A percentile compares a stretch with the other conserved stretches of the same genome.
phyloP scores from a whole-genome alignment of 92 coral and sea anemone genomes.

The Siderastrea radians region DNA sequence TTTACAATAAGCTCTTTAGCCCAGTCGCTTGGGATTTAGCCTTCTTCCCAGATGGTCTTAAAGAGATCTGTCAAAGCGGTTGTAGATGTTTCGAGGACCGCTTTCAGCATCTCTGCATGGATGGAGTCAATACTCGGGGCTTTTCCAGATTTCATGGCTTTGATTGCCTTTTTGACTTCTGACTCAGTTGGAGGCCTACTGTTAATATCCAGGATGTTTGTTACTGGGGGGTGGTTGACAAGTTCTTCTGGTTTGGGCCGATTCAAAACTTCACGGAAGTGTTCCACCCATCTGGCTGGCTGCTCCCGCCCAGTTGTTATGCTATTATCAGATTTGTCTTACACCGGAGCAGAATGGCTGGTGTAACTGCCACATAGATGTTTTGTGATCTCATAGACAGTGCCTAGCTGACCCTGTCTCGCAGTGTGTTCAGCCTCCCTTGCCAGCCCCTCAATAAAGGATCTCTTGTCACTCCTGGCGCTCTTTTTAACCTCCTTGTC shows the following conservation, averaged over 20 bases:
- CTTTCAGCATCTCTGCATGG: neutral
- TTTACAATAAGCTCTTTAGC: no score
- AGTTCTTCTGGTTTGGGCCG: neutral
- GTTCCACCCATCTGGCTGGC: constrained; percentile 23
- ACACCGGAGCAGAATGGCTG: constrained; percentile 15
- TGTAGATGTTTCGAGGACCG: constrained; percentile 23
- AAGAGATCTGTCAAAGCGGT: no score
- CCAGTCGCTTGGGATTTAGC: no score
- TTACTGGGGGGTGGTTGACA: neutral
- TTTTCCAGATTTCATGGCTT: constrained; percentile 27
- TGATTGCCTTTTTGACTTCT: constrained; percentile 28
- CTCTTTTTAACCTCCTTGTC: constrained; percentile 19
- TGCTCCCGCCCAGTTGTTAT: constrained; percentile 18
- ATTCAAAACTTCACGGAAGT: constrained; percentile 14
- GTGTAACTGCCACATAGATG: constrained; percentile 18
- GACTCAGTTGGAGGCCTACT: constrained; percentile 39
- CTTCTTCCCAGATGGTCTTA: no score
- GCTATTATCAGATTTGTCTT: constrained; percentile 13
- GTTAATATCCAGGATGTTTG: constrained; percentile 29
- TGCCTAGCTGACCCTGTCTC: neutral
- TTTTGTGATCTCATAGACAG: constrained; percentile 18
- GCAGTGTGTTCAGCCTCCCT: constrained; percentile 15
- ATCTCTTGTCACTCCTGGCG: constrained; percentile 7
- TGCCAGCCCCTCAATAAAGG: constrained; percentile 2
- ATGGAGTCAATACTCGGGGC: neutral